These are phyloP conservation scores for Poecilobothrus nobilitatus DNA, from an alignment of 2,888 invertebrate genomes.

Conservation along the genomic window DNA sequence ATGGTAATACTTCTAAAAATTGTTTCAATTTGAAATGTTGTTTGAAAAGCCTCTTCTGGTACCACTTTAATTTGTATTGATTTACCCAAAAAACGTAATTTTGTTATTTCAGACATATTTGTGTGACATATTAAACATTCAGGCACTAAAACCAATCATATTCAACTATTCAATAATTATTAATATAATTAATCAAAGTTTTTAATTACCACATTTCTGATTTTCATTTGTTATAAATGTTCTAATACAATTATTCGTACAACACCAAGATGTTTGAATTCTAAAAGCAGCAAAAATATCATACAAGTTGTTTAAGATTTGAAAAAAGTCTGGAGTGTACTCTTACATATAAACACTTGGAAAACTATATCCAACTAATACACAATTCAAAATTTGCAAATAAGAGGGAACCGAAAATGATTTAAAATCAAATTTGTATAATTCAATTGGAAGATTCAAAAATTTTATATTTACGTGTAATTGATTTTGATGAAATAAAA, in stretches of 20 bases:
- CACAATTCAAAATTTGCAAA: conserved; percentile 30
- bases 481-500: conserved; percentile 14
- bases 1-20: conserved; percentile 29
- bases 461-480: conserved; percentile 18
- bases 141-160: conserved; percentile 28
- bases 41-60: conserved; percentile 29
- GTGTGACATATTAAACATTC: conserved; percentile 32
- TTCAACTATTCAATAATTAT: not conserved
- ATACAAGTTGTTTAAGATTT: not conserved
- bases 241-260: conserved; percentile 32
- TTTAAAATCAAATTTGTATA: not conserved
- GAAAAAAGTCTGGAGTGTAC: conserved; percentile 13
- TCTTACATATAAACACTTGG: conserved; percentile 33
- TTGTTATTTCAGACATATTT: conserved; percentile 37
- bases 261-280: conserved; percentile 41
- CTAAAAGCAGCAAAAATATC: conserved; percentile 23
- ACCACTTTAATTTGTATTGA: conserved; percentile 32
- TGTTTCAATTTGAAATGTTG: conserved; percentile 28
- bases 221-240: conserved; percentile 31
- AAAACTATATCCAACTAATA: conserved; percentile 33
- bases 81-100: conserved; percentile 32
- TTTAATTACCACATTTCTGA: conserved; percentile 27
- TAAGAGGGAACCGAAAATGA: conserved; percentile 24
- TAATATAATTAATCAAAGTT: not conserved
- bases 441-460: not conserved